A percentile compares a stretch with the other conserved stretches of the same genome.
These are phyloP conservation scores for Onthophagus sagittarius DNA, from an alignment of 2,888 invertebrate genomes.

Conservation along the genomic window DNA sequence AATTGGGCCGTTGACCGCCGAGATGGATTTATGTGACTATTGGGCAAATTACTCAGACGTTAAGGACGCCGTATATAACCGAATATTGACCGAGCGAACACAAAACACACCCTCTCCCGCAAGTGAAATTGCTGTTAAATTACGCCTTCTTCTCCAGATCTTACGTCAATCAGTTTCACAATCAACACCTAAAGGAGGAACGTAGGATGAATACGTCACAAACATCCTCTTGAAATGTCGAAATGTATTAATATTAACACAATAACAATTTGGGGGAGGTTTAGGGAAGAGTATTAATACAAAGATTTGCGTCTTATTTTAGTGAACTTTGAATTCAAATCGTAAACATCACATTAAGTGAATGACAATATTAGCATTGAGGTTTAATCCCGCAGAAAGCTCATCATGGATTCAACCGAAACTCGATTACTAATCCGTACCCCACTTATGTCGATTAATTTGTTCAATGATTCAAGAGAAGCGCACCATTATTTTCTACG, in stretches of 20 bases:
- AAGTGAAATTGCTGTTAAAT: background rate
- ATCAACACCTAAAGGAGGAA: background rate
- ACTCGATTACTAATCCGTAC: background rate
- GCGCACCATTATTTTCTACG: too few species aligned
- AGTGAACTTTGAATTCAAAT: background rate
- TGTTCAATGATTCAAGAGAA: background rate
- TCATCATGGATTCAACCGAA: background rate
- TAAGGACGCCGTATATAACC: constrained; percentile 6
- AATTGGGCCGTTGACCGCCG: background rate
- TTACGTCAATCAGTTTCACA: background rate
- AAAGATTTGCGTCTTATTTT: too few species aligned
- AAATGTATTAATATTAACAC: background rate
- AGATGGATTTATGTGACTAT: constrained; percentile 8
- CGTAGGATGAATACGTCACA: background rate
- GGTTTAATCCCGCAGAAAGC: background rate
- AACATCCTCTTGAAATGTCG: background rate
- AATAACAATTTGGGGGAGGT: too few species aligned
- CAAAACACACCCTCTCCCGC: background rate
- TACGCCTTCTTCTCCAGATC: background rate
- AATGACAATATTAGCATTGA: background rate
- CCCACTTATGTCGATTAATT: background rate
- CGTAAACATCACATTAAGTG: background rate
- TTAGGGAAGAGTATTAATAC: too few species aligned
- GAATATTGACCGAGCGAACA: constrained; percentile 2
- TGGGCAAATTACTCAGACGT: constrained; percentile 7